Evolutionary conservation across 1,140 invertebrate species (phyloP), one percentile per base, ranked within the genome.

Genomic region (Lepeophtheirus salmonis): DNA sequence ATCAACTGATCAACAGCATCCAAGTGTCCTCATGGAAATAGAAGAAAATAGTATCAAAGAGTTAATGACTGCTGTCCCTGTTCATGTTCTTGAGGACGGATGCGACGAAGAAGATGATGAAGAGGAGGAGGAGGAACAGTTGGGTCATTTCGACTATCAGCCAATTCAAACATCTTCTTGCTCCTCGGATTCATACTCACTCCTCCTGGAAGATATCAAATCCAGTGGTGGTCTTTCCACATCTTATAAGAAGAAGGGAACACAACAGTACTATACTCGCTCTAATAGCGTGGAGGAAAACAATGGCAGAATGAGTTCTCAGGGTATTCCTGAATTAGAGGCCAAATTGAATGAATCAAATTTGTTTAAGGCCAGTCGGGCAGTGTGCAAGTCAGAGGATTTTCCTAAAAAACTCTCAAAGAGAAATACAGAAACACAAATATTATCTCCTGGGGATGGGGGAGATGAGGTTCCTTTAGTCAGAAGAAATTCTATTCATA

Each of bases 401-500:
- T 41, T 41, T 41, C 30, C 30, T 10, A 41, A 41, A n/a, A 41
- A 41, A n/a, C 30, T 41, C 30, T n/a, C n/a, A n/a, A 41, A 41
- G 30, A 6, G 30, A 41, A 41, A n/a, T n/a, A 6, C 6, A 41
- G 30, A 41, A n/a, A 6, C 6, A 10, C 26, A 48, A 21, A 22
- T 3, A 20, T 52, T 52, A 17, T 12, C 12, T 52, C 10, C 30
- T 41, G 30, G 10, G 30, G 30, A n/a, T 10, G 50, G n/a, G 50
- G 20, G 50, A 12, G 50, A 22, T 52, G 50, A 52, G n/a, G 49
- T 58, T 1, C 52, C 64, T 62, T 62, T 60, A n/a, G 62, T 54
- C 63, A 64, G 48, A 66, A 63, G 61, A 60, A 63, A 3, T 30
- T 67, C 10, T 50, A 64, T 50, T 66, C 26, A 62, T 61, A 22